phyloP scores from a whole-genome alignment of 2,888 invertebrate genomes.

The Odontocerum albicorne region DNA sequence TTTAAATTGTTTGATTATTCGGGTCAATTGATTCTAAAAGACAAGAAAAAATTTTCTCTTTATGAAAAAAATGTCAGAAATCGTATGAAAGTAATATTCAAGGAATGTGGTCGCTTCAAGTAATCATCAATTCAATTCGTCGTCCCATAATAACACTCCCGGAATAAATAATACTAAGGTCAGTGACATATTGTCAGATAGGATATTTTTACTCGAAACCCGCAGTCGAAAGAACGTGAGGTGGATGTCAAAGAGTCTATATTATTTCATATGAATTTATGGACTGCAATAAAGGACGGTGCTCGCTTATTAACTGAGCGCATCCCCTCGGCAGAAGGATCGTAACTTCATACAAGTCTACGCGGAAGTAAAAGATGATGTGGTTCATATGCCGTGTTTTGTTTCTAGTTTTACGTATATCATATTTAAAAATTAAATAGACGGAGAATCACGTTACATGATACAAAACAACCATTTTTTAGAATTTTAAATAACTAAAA shows the following conservation, averaged over 20 bases:
- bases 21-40: too few relatives aligned
- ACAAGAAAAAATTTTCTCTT: too few relatives aligned
- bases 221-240: slow-evolving; percentile 22
- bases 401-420: too few relatives aligned
- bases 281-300: slow-evolving; percentile 32
- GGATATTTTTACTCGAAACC: slow-evolving; percentile 2
- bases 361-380: too few relatives aligned
- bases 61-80: not conserved
- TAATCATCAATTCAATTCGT: slow-evolving; percentile 15
- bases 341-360: too few relatives aligned
- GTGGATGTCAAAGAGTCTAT: slow-evolving; percentile 15
- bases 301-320: slow-evolving; percentile 26
- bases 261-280: slow-evolving; percentile 30
- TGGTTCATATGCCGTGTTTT: too few relatives aligned
- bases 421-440: too few relatives aligned
- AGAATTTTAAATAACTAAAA: too few relatives aligned
- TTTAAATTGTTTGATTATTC: too few relatives aligned
- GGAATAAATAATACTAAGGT: slow-evolving; percentile 16
- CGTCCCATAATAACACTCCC: not conserved
- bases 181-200: slow-evolving; percentile 5
- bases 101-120: not conserved
- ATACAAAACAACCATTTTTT: too few relatives aligned
- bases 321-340: slow-evolving; percentile 1
- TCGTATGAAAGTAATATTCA: slow-evolving; percentile 1
- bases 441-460: too few relatives aligned